phyloP scores from a whole-genome alignment of 1,140 invertebrate species.

The Drosophila littoralis region DNA sequence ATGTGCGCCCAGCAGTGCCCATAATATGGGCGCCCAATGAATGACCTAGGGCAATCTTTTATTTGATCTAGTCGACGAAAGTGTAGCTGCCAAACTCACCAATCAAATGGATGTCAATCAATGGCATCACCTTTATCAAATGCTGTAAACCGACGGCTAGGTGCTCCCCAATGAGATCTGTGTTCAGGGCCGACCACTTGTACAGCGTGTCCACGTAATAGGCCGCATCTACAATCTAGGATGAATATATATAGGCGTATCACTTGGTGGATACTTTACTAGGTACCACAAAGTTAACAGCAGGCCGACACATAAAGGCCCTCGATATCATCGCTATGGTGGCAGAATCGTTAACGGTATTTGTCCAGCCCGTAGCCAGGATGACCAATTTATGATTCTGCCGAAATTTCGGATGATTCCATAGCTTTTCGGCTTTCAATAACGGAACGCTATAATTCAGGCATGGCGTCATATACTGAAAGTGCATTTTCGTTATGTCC shows the following conservation, averaged over 20 bases:
- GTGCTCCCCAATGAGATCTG: constrained; percentile 70
- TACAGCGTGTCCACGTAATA: constrained; percentile 79
- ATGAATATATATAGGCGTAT: neutral
- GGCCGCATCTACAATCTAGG: constrained; percentile 72
- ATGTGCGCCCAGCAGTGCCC: constrained; percentile 85
- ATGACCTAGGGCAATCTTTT: constrained; percentile 47
- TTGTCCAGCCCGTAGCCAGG: constrained; percentile 73
- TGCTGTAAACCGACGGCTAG: constrained; percentile 64
- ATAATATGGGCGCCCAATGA: constrained; percentile 86
- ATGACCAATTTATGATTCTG: constrained; percentile 66
- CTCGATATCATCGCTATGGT: constrained; percentile 66
- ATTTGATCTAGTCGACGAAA: neutral
- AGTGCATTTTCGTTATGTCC: constrained; percentile 70
- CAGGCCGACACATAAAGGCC: constrained; percentile 69
- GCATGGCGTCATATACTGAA: constrained; percentile 74
- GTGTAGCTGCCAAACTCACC: constrained; percentile 38
- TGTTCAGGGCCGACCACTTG: constrained; percentile 81
- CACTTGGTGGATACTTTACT: neutral
- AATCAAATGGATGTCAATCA: constrained; percentile 77
- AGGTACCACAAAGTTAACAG: constrained; percentile 74
- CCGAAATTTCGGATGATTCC: constrained; percentile 60
- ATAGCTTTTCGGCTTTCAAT: constrained; percentile 56
- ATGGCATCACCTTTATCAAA: constrained; percentile 59
- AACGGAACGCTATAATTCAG: constrained; percentile 69
- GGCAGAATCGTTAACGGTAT: constrained; percentile 63